phyloP scores from a whole-genome alignment of 2,113 vertebrate genomes.

The Amblyornis subalaris region DNA sequence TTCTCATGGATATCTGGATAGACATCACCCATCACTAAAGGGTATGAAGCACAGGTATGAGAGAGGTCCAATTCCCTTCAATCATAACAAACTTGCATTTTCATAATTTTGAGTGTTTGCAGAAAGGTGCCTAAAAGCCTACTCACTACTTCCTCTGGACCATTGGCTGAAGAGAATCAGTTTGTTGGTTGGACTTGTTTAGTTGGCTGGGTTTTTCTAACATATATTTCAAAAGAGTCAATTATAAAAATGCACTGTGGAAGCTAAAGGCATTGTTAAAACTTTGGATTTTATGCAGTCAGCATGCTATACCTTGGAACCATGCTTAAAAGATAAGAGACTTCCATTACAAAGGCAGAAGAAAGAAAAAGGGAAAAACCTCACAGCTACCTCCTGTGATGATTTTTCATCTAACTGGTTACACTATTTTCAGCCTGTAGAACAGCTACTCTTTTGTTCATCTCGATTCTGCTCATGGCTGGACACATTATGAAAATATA shows the following conservation, averaged over 20 bases:
- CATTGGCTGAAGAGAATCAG: not conserved
- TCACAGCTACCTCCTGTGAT: not conserved
- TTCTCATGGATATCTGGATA: not conserved
- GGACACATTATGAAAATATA: not conserved
- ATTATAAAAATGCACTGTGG: not conserved
- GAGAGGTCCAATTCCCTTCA: not conserved
- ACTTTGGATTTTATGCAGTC: not conserved
- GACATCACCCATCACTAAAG: not conserved
- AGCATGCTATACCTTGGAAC: not conserved
- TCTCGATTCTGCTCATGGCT: not conserved
- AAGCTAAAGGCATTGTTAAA: not conserved
- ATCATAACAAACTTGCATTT: not conserved
- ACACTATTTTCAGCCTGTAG: not conserved
- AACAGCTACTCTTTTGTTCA: not conserved
- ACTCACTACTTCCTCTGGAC: not conserved
- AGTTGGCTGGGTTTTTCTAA: not conserved
- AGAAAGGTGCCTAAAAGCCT: not conserved
- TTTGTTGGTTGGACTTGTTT: not conserved
- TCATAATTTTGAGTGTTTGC: not conserved
- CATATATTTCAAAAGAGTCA: not conserved
- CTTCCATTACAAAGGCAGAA: not conserved
- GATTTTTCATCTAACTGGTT: not conserved
- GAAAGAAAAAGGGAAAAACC: not conserved
- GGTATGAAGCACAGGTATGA: not conserved
- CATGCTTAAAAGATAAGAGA: not conserved